These are phyloP conservation scores for Muntiacus reevesi DNA, from an alignment of 2,113 vertebrate species.

Conservation along the genomic window DNA sequence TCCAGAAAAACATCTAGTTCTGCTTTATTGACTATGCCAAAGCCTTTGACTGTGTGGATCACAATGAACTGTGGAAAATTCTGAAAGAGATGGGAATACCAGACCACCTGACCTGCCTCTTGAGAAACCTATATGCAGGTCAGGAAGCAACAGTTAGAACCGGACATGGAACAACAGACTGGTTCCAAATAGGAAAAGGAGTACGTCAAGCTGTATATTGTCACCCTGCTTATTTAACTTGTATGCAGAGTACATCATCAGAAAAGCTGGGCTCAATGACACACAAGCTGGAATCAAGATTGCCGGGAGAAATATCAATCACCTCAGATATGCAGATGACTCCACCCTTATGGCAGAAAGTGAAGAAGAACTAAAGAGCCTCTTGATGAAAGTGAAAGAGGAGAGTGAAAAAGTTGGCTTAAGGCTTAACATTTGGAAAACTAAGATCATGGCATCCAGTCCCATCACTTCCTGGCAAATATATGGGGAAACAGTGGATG, in stretches of 20 bases:
- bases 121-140: neutral
- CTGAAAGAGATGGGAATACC: neutral
- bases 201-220: neutral
- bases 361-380: neutral
- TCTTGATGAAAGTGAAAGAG: neutral
- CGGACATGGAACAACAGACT: neutral
- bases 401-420: neutral
- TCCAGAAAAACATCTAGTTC: neutral
- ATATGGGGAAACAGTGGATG: neutral
- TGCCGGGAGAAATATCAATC: rapidly evolving
- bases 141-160: neutral
- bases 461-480: neutral
- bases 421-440: neutral
- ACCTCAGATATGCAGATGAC: neutral
- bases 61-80: neutral
- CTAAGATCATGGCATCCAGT: rapidly evolving
- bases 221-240: neutral
- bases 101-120: neutral
- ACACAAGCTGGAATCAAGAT: neutral
- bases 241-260: neutral
- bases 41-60: neutral
- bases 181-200: neutral
- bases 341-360: neutral
- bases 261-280: rapidly evolving
- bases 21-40: neutral